These are phyloP conservation scores for Phalera bucephala DNA, from an alignment of 2,888 invertebrate genomes.

Conservation along the genomic window DNA sequence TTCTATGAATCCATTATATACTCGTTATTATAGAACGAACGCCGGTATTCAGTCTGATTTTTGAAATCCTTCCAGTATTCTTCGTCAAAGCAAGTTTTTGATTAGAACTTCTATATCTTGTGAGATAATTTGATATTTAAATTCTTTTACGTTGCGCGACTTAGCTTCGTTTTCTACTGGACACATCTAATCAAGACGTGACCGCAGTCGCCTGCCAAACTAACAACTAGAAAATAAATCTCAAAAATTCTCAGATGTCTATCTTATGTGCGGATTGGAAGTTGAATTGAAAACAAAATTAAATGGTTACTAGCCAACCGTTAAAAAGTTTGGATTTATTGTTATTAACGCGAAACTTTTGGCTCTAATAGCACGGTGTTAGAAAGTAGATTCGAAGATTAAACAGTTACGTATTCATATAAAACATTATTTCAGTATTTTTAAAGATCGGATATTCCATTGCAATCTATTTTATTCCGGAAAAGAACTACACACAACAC, in stretches of 20 bases:
- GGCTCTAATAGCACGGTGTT: conserved; percentile 11
- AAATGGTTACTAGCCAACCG: conserved; percentile 9
- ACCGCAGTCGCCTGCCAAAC: conserved; percentile 32
- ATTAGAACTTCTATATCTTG: too few relatives aligned
- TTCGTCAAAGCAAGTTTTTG: too few relatives aligned
- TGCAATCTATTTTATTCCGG: not conserved
- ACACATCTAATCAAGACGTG: conserved; percentile 35
- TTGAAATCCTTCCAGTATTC: too few relatives aligned
- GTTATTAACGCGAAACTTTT: conserved; percentile 13
- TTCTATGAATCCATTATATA: too few relatives aligned
- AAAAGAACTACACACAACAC: conserved; percentile 1
- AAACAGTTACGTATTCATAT: conserved; percentile 7
- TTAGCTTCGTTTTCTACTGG: conserved; percentile 35
- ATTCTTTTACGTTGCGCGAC: conserved; percentile 12
- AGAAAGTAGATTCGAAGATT: conserved; percentile 24
- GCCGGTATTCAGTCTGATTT: too few relatives aligned
- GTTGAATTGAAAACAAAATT: conserved; percentile 5
- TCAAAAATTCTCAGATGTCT: conserved; percentile 7
- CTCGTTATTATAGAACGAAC: too few relatives aligned
- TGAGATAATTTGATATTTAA: conserved; percentile 4
- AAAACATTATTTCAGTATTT: conserved; percentile 3
- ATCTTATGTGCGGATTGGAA: conserved; percentile 5
- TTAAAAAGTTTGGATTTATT: conserved; percentile 6
- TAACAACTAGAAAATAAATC: conserved; percentile 21
- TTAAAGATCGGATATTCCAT: not conserved